Base-by-base conservation (phyloP, 2,113 vertebrate species). In the Cromileptes altivelis region DNA sequence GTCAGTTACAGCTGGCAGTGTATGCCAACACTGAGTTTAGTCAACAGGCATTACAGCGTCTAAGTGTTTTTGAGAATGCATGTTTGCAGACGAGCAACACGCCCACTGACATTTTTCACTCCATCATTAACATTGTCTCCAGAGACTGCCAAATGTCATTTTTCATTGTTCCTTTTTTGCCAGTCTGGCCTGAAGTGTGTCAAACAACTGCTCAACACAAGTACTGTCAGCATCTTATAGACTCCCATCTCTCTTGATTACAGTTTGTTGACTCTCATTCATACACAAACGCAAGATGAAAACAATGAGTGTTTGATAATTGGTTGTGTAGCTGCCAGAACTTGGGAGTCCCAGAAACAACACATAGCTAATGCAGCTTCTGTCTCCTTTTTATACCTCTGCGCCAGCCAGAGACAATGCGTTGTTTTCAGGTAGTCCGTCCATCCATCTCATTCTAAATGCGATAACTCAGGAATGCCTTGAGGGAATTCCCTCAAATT, bases 21-120 rank as follows among this genome's bases (percentile, higher is more conserved):
- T n/a, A 37, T 63, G 30, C 33, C 33, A 17, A 13, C 53, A 11
- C 11, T 11, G 7, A 33, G 30, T 56, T 67, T 4, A 17, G 45
- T 25, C 25, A 50, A 19, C 12, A 73, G 17, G 17, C 65, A 33
- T 60, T 13, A 7, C n/a, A 2, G 49, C 2, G 27, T 67, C 23
- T 53, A 55, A 50, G 27, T 69, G 25, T 47, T 79, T 61, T 33
- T 64, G 12, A 65, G 49, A 33, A 50, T 13, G 25, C 25, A 0
- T 65, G 37, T 58, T 49, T 56, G 62, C 25, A 42, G 69, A 77
- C 1, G 12, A 50, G 25, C 21, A 21, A 13, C 37, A 37, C 56
- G 1, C 69, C 69, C 69, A 7, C 70, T 75, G 56, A 69, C 75
- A 68, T 84, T 63, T 42, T 45, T n/a, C 57, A 0, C 60, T 61